Evolutionary conservation across 2,797 vertebrate species (phyloP).

Genomic region (Tapirus indicus): DNA sequence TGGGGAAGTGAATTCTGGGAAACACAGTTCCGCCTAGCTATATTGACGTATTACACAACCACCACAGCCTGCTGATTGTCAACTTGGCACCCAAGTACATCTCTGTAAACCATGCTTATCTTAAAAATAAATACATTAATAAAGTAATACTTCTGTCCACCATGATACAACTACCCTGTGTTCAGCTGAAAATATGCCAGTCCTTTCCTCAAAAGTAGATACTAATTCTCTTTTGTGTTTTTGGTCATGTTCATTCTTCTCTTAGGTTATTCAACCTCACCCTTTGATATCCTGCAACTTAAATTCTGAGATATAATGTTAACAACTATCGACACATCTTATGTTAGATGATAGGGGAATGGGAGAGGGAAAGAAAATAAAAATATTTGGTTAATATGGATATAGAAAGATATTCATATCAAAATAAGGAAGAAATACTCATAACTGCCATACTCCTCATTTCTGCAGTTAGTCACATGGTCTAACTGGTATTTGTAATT

Average conservation of each 20-base stretch:
- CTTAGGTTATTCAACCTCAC: background rate
- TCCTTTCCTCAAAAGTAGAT: background rate
- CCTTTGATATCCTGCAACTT: conserved; percentile 18
- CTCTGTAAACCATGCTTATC: background rate
- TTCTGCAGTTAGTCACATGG: background rate
- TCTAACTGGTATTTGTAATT: background rate
- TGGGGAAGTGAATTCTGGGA: background rate
- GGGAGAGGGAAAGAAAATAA: background rate
- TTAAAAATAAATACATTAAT: background rate
- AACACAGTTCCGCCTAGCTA: background rate
- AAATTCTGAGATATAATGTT: background rate
- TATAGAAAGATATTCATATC: background rate
- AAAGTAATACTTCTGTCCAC: background rate
- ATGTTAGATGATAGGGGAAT: background rate
- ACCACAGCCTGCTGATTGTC: background rate
- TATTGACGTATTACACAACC: background rate
- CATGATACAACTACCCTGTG: background rate
- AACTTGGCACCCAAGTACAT: background rate
- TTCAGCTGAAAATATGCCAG: background rate
- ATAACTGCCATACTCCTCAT: background rate
- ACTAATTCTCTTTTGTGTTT: background rate
- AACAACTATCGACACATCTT: background rate
- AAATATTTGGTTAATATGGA: background rate
- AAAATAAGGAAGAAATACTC: background rate
- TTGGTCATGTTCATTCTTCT: background rate